These are phyloP conservation scores for Chionomys nivalis DNA, from an alignment of 2,113 vertebrate species.

Conservation along the genomic window DNA sequence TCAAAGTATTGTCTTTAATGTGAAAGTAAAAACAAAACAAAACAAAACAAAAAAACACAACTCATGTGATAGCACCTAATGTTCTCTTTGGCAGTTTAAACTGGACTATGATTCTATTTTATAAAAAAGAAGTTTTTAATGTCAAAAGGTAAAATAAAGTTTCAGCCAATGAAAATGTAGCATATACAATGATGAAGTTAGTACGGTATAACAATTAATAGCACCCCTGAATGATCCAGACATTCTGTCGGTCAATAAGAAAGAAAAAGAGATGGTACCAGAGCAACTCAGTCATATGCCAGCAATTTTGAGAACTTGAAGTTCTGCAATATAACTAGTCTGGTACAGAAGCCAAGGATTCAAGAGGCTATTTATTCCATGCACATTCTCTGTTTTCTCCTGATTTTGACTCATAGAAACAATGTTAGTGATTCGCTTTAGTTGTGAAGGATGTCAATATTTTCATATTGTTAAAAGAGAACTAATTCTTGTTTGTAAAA, in stretches of 20 bases:
- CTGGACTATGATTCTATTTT: conserved; percentile 72
- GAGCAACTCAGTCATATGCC: conserved; percentile 79
- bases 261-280: conserved; percentile 82
- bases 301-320: conserved; percentile 46
- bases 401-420: conserved; percentile 28
- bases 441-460: not conserved
- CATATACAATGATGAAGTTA: conserved; percentile 81
- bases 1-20: conserved; percentile 60
- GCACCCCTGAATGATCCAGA: conserved; percentile 80
- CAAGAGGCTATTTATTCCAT: not conserved
- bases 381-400: not conserved
- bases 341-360: conserved; percentile 48
- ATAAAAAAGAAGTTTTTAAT: conserved; percentile 75
- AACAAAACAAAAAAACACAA: no score
- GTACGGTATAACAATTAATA: conserved; percentile 78
- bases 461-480: not conserved
- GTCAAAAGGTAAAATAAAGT: conserved; percentile 80
- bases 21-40: not conserved
- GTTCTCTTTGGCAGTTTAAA: conserved; percentile 75
- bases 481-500: not conserved
- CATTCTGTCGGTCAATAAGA: conserved; percentile 78
- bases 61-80: not conserved
- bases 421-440: not conserved
- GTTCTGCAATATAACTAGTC: not conserved
- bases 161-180: conserved; percentile 82